Conservation (phyloP, 2,797 vertebrate species). For the Telmatherina bonti region DNA sequence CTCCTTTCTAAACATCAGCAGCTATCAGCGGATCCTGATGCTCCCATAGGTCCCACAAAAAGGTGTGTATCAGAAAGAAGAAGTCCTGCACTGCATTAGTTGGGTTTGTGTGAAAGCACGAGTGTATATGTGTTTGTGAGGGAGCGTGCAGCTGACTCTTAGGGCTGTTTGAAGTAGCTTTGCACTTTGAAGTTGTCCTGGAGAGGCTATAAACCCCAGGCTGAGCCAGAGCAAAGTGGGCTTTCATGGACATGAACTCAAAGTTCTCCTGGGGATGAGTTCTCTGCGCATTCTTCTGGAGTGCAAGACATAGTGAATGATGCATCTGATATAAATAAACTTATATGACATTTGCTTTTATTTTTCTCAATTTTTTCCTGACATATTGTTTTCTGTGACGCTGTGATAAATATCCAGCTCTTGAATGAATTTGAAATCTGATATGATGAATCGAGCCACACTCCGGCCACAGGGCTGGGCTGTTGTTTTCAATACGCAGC, state of each 20-base stretch:
- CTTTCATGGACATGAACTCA: conserved; percentile 62
- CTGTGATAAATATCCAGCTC: conserved; percentile 5
- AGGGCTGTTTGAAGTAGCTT: conserved; percentile 80
- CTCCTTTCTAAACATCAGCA: conserved; percentile 34
- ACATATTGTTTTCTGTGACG: not conserved
- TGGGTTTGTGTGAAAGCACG: conserved; percentile 24
- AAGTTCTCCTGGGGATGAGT: conserved; percentile 37
- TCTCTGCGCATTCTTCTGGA: conserved; percentile 25
- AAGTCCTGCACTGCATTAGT: conserved; percentile 15
- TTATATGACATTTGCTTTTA: not conserved
- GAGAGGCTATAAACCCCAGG: conserved; percentile 59
- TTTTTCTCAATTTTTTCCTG: conserved; percentile 1
- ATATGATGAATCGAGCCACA: not conserved
- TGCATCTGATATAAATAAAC: not conserved
- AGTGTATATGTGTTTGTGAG: conserved; percentile 2
- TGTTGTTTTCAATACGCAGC: conserved; percentile 26
- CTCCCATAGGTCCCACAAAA: conserved; percentile 19
- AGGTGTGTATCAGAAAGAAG: conserved; percentile 30
- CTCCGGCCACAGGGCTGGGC: not conserved
- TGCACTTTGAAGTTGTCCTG: conserved; percentile 80
- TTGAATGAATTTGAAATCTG: conserved; percentile 24
- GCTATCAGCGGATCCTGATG: conserved; percentile 29
- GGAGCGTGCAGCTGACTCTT: conserved; percentile 49
- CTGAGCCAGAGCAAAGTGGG: conserved; percentile 69
- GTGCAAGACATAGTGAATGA: not conserved